Evolutionary conservation across 1,140 invertebrate species (phyloP).

Genomic region (Condylostylus longicornis): DNA sequence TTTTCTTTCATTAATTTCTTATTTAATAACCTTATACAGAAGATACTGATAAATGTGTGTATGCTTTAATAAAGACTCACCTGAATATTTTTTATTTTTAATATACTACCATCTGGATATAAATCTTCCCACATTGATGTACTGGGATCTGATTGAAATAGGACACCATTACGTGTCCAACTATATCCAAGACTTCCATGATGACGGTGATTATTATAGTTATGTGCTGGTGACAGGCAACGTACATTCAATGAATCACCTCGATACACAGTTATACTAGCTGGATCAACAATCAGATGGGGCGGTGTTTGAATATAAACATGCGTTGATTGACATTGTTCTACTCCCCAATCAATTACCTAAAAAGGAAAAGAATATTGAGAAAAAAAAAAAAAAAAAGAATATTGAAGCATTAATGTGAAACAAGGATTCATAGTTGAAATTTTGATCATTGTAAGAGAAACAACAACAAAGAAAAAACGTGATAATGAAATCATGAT

Average conservation of each 20-base stretch:
- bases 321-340: constrained; percentile 53
- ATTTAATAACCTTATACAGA: no score
- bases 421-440: no score
- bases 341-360: constrained; percentile 53
- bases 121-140: constrained; percentile 65
- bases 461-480: no score
- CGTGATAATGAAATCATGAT: no score
- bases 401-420: no score
- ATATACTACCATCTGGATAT: constrained; percentile 58
- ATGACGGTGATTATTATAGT: constrained; percentile 36
- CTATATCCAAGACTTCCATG: constrained; percentile 53
- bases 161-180: constrained; percentile 57
- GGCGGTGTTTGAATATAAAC: constrained; percentile 51
- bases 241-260: constrained; percentile 47
- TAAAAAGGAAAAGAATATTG: constrained; percentile 15
- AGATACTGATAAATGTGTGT: no score
- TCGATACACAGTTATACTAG: constrained; percentile 47
- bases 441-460: no score
- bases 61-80: constrained; percentile 33
- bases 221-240: constrained; percentile 43
- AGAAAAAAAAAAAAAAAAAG: not conserved
- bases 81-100: constrained; percentile 59
- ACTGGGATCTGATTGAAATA: constrained; percentile 51
- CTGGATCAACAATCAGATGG: constrained; percentile 51
- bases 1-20: no score